Base-by-base conservation (phyloP, 2,888 invertebrate species). In the Hedychridium roseum region DNA sequence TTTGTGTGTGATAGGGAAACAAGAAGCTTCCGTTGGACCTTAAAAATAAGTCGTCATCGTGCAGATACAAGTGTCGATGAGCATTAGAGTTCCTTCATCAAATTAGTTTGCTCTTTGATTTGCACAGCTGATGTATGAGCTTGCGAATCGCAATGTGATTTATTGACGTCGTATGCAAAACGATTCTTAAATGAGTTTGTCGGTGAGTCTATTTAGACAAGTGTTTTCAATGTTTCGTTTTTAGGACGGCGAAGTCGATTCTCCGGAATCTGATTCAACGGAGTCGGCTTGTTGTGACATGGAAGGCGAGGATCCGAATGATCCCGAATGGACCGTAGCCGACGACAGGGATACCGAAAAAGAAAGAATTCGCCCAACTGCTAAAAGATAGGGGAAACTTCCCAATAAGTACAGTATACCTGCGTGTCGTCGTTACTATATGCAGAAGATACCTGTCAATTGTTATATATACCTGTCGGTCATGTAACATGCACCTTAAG, bases 271-370 rank as follows among this genome's bases (percentile, higher is more conserved):
- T 49, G 80, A 80, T 63, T 79, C 81, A 28, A 80, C 81, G 15
- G 80, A 80, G 64, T 86, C 86, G 16, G 85, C 84, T 40, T 81
- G 84, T 40, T 86, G 84, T 54, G 90, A 90, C 57, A 71, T 79
- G 52, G 79, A 78, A 31, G 78, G 74, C 49, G 91, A 91, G 73
- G 92, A 92, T 79, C 92, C 92, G 17, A 91, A 92, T 74, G 92
- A 92, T 81, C 88, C 88, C 3, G 92, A 92, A 73, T 93, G 93
- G 93, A 86, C 86, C 14, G 85, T 79, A 39, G 74, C 74, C 1
- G 83, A 82, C 43, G 82, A 81, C 51, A 70, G 74, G 44, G 78
- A 78, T 48, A 69, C 70, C 54, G 78, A 78, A 60, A 78, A 78
- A 64, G 78, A 78, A 45, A 69, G 77, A 72, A 77, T 78, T 68